Evolutionary conservation across 35 echinoderm and acorn worm species (phyloP), one percentile per base, ranked within the genome.

Genomic region (Hemicentrotus pulcherrimus): DNA sequence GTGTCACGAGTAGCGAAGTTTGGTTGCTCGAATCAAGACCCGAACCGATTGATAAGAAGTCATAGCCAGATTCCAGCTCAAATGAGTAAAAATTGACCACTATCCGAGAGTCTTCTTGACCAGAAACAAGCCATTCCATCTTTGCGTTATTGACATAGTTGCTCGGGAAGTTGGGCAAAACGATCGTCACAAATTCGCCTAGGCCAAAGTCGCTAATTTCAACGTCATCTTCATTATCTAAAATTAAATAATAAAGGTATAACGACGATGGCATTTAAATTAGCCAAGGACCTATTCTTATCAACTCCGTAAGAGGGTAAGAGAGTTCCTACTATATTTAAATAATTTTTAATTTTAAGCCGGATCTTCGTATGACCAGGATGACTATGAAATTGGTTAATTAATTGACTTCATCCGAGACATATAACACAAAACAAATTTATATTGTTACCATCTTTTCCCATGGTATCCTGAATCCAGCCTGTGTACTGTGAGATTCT

Each of bases 401-500:
- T 41, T 3, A 41, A 41, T 41, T 41, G 0, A 41, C 35, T 41
- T 41, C 35, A 41, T 41, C 35, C 3, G 35, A 41, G 35, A 41
- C 35, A 41, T 41, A 41, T 41, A 41, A 41, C 3, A 41, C 35
- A 41, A 41, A 41, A 41, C 35, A 41, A 41, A 41, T 41, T 41
- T 41, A 10, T 59, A 14, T 59, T 59, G 16, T 59, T 59, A 59
- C 52, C 16, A 9, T 59, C 52, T 14, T 85, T 45, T 86, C 22
- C 92, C 58, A 96, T 31, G 11, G 33, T 93, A 22, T 96, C 70
- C 32, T n/a, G 5, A 60, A 96, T 93, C 31, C 50, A 96, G 52
- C 85, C 86, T 33, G 2, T 6, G 41, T 95, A 87, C 47, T 33
- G 46, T 9, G 97, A 96, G 46, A 98, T 92, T n/a, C 96, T 94